Conservation (phyloP, 2,888 invertebrate species). For the Yponomeuta plumbellus region DNA sequence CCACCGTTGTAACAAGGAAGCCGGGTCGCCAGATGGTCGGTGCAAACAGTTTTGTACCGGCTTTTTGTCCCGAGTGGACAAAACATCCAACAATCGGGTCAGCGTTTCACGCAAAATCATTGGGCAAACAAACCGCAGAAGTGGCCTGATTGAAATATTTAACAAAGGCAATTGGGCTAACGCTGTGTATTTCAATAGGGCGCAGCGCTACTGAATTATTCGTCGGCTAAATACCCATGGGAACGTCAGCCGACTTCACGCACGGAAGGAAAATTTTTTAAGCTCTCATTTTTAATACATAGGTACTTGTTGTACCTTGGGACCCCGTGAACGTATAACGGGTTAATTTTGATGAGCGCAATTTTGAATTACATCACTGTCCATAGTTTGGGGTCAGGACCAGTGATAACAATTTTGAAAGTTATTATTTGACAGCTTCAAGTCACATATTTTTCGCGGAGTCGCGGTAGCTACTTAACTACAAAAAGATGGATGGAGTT, state of each 20-base stretch:
- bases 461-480: too few relatives aligned
- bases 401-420: too few relatives aligned
- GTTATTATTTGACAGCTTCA: too few relatives aligned
- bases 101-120: background rate
- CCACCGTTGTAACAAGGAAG: background rate
- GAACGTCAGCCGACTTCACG: background rate
- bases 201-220: background rate
- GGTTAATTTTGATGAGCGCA: too few relatives aligned
- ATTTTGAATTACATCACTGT: too few relatives aligned
- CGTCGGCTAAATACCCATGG: background rate
- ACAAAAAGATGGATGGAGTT: too few relatives aligned
- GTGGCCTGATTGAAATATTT: background rate
- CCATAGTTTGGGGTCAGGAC: too few relatives aligned
- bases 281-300: background rate
- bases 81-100: background rate
- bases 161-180: background rate
- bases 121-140: slow-evolving; percentile 1
- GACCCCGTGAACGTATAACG: too few relatives aligned
- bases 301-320: background rate
- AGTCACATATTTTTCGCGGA: too few relatives aligned
- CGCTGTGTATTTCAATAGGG: background rate
- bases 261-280: background rate
- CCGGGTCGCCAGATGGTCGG: background rate
- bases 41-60: background rate
- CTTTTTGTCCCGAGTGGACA: background rate